Percentiles rank a stretch among this genome's conserved stretches.
phyloP scores from a whole-genome alignment of 2,888 invertebrate genomes.

The Seladonia tumulorum region DNA sequence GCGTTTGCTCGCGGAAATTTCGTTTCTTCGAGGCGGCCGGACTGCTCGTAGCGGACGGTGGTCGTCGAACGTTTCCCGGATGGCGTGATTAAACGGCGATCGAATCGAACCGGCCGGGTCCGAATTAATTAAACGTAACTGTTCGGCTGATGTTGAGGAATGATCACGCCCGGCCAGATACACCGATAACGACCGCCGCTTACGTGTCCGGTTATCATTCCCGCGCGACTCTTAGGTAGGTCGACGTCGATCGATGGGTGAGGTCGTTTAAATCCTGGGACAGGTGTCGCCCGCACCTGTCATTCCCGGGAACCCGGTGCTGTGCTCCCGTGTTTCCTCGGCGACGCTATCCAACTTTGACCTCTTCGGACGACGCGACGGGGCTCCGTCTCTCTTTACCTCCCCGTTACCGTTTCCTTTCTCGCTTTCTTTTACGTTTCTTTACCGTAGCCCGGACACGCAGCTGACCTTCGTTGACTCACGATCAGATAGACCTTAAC shows the following conservation, averaged over 20 bases:
- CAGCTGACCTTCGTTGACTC: slow-evolving; percentile 61
- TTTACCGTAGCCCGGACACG: slow-evolving; percentile 18
- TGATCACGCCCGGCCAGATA: background rate
- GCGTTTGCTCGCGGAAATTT: background rate
- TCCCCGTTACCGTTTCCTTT: background rate
- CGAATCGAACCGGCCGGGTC: background rate
- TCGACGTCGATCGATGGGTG: slow-evolving; percentile 47
- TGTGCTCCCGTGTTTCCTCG: slow-evolving; percentile 29
- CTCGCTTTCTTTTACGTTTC: slow-evolving; percentile 33
- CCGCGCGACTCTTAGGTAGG: slow-evolving; percentile 38
- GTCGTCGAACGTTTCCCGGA: background rate
- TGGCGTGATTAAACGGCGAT: slow-evolving; percentile 16
- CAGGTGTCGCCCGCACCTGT: slow-evolving; percentile 79
- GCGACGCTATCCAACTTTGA: slow-evolving; percentile 55
- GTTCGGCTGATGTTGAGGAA: slow-evolving; percentile 23
- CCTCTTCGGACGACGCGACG: slow-evolving; percentile 40
- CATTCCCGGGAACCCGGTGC: slow-evolving; percentile 50
- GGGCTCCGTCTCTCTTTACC: background rate
- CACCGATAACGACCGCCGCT: slow-evolving; percentile 18
- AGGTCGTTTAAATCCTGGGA: slow-evolving; percentile 71
- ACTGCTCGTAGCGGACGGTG: background rate
- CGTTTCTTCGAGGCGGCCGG: background rate
- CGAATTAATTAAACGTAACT: slow-evolving; percentile 32
- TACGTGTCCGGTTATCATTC: slow-evolving; percentile 23
- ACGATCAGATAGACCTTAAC: slow-evolving; percentile 55